These are phyloP conservation scores for Malacosoma neustria DNA, from an alignment of 2,888 invertebrate genomes.

Conservation along the genomic window DNA sequence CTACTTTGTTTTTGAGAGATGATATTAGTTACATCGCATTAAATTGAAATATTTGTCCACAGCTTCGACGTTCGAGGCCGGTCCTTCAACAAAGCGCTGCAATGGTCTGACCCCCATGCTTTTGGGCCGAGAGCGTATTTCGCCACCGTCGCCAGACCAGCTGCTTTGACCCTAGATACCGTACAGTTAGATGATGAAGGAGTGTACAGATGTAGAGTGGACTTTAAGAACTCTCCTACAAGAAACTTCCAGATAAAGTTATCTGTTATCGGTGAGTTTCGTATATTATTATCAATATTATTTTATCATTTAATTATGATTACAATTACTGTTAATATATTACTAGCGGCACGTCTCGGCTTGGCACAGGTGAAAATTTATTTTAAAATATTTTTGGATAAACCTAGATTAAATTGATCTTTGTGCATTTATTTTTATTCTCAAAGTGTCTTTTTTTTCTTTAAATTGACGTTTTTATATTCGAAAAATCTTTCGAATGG, in stretches of 20 bases:
- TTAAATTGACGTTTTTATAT: too few species aligned
- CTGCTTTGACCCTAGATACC: slow-evolving; percentile 86
- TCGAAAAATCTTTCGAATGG: too few species aligned
- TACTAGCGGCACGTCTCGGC: too few species aligned
- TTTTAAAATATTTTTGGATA: too few species aligned
- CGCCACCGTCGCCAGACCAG: slow-evolving; percentile 86
- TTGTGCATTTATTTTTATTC: too few species aligned
- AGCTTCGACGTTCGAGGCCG: slow-evolving; percentile 92
- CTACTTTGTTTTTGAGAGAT: too few species aligned
- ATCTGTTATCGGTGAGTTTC: slow-evolving; percentile 89
- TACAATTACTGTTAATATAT: too few species aligned
- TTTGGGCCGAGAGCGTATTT: slow-evolving; percentile 92
- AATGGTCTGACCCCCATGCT: slow-evolving; percentile 88
- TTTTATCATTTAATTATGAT: too few species aligned
- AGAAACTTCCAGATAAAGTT: slow-evolving; percentile 91
- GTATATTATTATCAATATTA: too few species aligned
- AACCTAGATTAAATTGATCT: too few species aligned
- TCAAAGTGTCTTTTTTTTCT: too few species aligned
- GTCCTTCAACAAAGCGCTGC: slow-evolving; percentile 86
- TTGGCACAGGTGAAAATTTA: too few species aligned
- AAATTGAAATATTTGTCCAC: slow-evolving; percentile 20
- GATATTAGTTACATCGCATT: not conserved
- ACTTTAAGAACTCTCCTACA: slow-evolving; percentile 92
- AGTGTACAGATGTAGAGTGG: slow-evolving; percentile 89
- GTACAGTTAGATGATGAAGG: slow-evolving; percentile 92